Evolutionary conservation across 2,113 vertebrate genomes (phyloP).

Genomic region (Ophthalmolycus amberensis): DNA sequence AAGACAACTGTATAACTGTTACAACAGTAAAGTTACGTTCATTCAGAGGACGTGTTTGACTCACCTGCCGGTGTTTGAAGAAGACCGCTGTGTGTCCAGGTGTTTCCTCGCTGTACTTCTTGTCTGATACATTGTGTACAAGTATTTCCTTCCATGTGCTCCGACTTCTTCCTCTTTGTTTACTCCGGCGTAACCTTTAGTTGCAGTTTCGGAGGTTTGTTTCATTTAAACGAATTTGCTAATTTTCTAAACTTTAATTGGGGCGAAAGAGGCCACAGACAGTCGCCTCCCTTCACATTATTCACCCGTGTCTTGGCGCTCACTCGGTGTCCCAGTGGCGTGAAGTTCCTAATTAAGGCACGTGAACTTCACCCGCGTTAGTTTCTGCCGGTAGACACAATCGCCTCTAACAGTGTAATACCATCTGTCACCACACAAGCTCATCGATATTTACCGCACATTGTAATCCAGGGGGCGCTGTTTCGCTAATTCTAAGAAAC

Average conservation of each 20-base stretch:
- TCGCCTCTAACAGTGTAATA: background rate
- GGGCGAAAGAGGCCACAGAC: background rate
- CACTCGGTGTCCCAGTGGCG: background rate
- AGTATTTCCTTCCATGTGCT: too few species aligned
- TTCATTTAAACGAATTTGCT: background rate
- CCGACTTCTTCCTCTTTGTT: too few species aligned
- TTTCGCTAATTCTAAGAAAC: background rate
- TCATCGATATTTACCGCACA: too few species aligned
- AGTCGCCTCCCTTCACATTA: background rate
- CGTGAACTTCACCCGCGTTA: background rate
- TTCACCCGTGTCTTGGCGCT: background rate
- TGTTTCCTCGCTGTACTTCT: too few species aligned
- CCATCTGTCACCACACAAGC: background rate
- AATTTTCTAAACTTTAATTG: background rate
- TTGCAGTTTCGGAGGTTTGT: background rate
- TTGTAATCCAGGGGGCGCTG: background rate
- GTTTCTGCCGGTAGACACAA: accelerated
- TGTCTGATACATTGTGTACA: too few species aligned
- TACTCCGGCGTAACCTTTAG: too few species aligned
- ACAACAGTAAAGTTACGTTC: background rate
- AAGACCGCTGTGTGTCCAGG: background rate
- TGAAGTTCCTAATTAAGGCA: background rate
- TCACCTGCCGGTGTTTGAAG: background rate
- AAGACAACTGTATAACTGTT: background rate
- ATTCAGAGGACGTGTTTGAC: background rate